These are phyloP conservation scores for Osmerus mordax DNA, from an alignment of 2,113 vertebrate species.

Conservation along the genomic window DNA sequence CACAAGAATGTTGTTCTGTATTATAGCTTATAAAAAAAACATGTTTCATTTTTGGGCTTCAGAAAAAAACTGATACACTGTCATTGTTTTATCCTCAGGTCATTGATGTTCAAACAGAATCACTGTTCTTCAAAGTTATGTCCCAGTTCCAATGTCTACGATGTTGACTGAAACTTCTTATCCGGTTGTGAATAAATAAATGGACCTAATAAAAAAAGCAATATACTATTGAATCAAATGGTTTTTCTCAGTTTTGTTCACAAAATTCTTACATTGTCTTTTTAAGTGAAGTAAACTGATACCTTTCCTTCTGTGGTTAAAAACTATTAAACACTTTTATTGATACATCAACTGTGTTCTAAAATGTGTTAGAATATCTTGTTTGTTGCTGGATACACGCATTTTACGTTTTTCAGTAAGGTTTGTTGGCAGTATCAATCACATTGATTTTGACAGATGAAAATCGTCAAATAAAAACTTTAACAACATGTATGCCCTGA, in stretches of 20 bases:
- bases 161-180: conserved; percentile 56
- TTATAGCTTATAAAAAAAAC: too few species aligned
- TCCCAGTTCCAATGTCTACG: conserved; percentile 53
- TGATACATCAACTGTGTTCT: background rate
- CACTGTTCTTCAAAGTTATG: conserved; percentile 38
- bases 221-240: conserved; percentile 23
- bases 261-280: conserved; percentile 3
- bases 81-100: conserved; percentile 46
- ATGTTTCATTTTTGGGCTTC: background rate
- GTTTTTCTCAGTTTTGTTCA: background rate
- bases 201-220: conserved; percentile 68
- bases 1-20: too few species aligned
- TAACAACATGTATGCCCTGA: too few species aligned
- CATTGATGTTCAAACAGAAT: conserved; percentile 39
- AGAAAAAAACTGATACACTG: too few species aligned
- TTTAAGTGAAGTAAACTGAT: background rate
- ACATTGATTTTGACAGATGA: too few species aligned
- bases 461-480: too few species aligned
- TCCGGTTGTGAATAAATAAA: conserved; percentile 64
- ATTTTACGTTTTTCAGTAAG: too few species aligned
- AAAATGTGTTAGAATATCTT: background rate
- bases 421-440: too few species aligned
- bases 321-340: background rate
- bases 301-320: background rate
- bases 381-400: background rate